These are phyloP conservation scores for Bujurquina vittata DNA, from an alignment of 2,113 vertebrate genomes.

Conservation along the genomic window DNA sequence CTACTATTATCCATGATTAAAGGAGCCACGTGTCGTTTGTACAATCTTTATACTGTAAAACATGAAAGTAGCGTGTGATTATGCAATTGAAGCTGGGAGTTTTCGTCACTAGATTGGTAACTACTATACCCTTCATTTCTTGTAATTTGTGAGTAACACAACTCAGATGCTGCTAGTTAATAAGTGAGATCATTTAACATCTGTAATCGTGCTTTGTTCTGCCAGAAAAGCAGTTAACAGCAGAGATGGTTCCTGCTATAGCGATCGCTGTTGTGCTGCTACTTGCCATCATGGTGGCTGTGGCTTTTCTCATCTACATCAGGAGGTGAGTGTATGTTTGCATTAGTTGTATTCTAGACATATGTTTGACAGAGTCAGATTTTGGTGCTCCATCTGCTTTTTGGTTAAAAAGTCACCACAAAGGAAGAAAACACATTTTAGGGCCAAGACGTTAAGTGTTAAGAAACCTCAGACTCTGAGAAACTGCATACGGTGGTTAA, in stretches of 20 bases:
- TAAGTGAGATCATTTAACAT: neutral
- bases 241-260: slow-evolving; percentile 30
- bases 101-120: neutral
- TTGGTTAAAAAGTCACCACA: neutral
- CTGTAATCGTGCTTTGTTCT: neutral
- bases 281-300: slow-evolving; percentile 12
- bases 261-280: slow-evolving; percentile 36
- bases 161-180: neutral
- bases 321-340: slow-evolving; percentile 43
- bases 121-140: too few species aligned
- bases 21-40: neutral
- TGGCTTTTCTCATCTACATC: slow-evolving; percentile 29
- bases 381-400: neutral
- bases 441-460: neutral
- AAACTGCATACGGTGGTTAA: neutral
- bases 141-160: too few species aligned
- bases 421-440: neutral
- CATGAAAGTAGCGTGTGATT: neutral
- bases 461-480: neutral
- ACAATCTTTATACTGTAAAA: neutral
- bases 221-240: slow-evolving; percentile 39
- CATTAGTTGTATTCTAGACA: neutral
- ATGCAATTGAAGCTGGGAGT: neutral
- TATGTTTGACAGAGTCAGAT: neutral
- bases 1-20: neutral